Conservation (phyloP, 2,113 vertebrate genomes). For the Leucosticte australis region DNA sequence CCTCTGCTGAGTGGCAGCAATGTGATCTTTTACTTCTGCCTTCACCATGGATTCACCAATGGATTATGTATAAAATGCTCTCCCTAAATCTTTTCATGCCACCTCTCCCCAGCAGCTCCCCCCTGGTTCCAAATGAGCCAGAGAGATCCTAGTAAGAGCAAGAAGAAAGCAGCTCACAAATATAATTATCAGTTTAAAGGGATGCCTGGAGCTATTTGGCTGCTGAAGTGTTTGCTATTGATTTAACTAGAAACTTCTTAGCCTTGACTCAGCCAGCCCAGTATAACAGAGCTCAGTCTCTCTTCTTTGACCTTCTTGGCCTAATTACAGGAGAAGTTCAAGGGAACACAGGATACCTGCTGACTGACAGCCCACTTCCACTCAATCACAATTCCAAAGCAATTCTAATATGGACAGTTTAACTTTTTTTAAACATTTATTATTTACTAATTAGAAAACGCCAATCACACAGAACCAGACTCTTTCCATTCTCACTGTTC, state of each 20-base stretch:
- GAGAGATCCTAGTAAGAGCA: not conserved
- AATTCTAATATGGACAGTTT: not conserved
- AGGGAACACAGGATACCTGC: not conserved
- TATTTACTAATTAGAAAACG: not conserved
- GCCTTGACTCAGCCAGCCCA: not conserved
- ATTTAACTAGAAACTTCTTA: constrained; percentile 14
- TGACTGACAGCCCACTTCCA: not conserved
- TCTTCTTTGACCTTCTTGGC: constrained; percentile 16
- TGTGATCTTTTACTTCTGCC: not conserved
- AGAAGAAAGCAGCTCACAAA: constrained; percentile 3
- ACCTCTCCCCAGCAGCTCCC: not conserved
- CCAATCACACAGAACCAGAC: not conserved
- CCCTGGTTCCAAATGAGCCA: not conserved
- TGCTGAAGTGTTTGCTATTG: not conserved
- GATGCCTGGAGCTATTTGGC: constrained; percentile 1
- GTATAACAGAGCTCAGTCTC: not conserved
- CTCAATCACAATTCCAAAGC: not conserved
- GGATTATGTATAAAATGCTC: not conserved
- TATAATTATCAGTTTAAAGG: constrained; percentile 27
- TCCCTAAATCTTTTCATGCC: not conserved
- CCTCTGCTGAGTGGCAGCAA: not conserved
- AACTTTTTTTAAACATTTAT: not conserved
- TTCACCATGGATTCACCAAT: not conserved
- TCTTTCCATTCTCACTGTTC: not conserved
- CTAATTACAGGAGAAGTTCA: not conserved